Evolutionary conservation across 1,140 invertebrate species (phyloP), one percentile per base, ranked within the genome.

Genomic region (Listronotus oregonensis): DNA sequence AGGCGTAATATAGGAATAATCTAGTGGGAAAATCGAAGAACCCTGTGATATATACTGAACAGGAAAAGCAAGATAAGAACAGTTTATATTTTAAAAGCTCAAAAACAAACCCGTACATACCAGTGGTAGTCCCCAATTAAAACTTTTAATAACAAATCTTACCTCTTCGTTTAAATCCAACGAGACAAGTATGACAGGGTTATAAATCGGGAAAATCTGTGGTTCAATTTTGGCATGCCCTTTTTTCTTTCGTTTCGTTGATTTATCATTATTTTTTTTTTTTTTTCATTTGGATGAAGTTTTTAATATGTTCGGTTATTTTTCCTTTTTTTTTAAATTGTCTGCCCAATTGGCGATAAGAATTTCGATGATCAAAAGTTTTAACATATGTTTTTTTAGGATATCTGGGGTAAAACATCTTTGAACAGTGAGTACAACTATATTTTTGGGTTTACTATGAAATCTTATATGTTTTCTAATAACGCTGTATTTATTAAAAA

Each of bases 291-390:
- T 18, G 82, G 82, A 78, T 92, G 90, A 82, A 91, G 87, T 64
- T 89, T 80, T 86, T 89, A 74, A 88, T 88, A 71, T 94, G 92
- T 69, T 93, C 90, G 60, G 88, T 88, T 7, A 94, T 78, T 73
- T 94, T 94, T 74, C 94, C 92, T 74, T 92, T 93, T n/a, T 92
- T 82, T 75, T 94, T 94, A 74, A 94, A 94, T 75, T 91, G 90
- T 67, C 90, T 90, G 1, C 89, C 90, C 92, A 94, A 72, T 87
- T 86, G 10, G 89, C 86, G 75, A 94, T 66, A 91, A 83, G 80
- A 93, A 94, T 77, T 93, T 90, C 87, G 81, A 65, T 90, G 85
- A 77, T 90, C 87, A 0, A 90, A 91, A 94, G 91, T 37, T 87
- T 83, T 15, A 92, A 75, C 79, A 90, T 82, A 77, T 93, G 91